Percentiles rank a stretch among this genome's conserved stretches.
phyloP scores from a whole-genome alignment of 2,113 vertebrate species.

The Aplodontia rufa region DNA sequence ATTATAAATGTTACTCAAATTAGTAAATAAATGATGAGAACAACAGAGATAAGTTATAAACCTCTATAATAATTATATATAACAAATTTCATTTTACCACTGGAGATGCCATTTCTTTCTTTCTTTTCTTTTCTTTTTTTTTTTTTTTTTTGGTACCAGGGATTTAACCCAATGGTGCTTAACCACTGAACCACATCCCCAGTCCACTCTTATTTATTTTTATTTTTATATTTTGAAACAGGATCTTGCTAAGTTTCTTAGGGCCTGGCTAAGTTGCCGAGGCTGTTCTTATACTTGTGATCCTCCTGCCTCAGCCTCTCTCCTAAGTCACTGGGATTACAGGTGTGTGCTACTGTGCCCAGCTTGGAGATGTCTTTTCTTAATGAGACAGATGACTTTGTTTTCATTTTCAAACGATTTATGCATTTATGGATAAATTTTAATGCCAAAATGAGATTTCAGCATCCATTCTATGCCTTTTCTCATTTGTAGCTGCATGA shows the following conservation, averaged over 20 bases:
- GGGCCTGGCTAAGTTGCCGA: too few species aligned
- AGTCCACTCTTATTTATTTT: too few species aligned
- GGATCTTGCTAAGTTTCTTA: too few species aligned
- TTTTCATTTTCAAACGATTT: slow-evolving; percentile 31
- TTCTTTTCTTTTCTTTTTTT: too few species aligned
- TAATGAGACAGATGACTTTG: background rate
- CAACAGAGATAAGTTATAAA: background rate
- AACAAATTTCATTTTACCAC: slow-evolving; percentile 25
- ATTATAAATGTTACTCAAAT: background rate
- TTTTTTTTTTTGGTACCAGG: too few species aligned
- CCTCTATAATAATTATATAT: background rate
- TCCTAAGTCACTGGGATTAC: too few species aligned
- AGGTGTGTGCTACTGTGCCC: too few species aligned
- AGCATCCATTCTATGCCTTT: slow-evolving; percentile 13
- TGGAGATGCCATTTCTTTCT: background rate
- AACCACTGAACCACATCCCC: too few species aligned
- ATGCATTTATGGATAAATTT: background rate
- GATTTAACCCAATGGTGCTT: too few species aligned
- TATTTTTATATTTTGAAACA: too few species aligned
- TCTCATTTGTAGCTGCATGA: background rate
- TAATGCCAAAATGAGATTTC: background rate
- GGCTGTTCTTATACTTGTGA: too few species aligned
- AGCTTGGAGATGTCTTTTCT: slow-evolving; percentile 29
- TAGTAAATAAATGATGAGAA: slow-evolving; percentile 40
- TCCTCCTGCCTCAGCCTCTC: too few species aligned